A percentile compares a stretch with the other conserved stretches of the same genome.
These are phyloP conservation scores for Eurois occulta DNA, from an alignment of 2,888 invertebrate species.

Conservation along the genomic window DNA sequence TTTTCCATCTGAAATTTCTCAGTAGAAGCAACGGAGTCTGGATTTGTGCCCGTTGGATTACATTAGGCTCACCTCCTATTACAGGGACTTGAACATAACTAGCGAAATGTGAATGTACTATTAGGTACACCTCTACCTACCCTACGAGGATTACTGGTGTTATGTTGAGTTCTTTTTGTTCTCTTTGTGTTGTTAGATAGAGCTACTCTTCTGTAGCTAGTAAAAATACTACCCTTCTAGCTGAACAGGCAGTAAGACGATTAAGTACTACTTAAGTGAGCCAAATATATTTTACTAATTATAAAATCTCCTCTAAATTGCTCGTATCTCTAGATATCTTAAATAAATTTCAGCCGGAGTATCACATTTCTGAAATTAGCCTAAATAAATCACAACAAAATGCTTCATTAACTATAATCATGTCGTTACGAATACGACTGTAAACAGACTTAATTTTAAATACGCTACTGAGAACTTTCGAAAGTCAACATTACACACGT, in stretches of 20 bases:
- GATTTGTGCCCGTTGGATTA: neutral
- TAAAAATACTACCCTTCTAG: neutral
- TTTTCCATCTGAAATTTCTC: neutral
- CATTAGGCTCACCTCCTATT: neutral
- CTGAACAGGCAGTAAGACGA: neutral
- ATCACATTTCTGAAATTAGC: neutral
- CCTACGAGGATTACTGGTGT: too few relatives aligned
- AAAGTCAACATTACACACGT: conserved; percentile 38
- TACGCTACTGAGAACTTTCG: conserved; percentile 20
- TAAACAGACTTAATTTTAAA: conserved; percentile 33
- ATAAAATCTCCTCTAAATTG: neutral
- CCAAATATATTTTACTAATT: neutral
- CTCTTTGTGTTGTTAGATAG: too few relatives aligned
- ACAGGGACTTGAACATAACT: too few relatives aligned
- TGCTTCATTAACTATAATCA: conserved; percentile 20
- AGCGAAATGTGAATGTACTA: too few relatives aligned
- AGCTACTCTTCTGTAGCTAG: too few relatives aligned
- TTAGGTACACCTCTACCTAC: too few relatives aligned
- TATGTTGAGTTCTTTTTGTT: too few relatives aligned
- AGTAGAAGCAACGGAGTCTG: neutral
- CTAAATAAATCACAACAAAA: conserved; percentile 1
- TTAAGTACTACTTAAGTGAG: neutral
- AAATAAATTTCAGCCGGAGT: neutral
- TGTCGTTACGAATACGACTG: neutral
- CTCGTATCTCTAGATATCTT: neutral